Percentiles rank a stretch among this genome's conserved stretches.
These are phyloP conservation scores for Paguma larvata DNA, from an alignment of 2,797 vertebrate genomes.

Conservation along the genomic window DNA sequence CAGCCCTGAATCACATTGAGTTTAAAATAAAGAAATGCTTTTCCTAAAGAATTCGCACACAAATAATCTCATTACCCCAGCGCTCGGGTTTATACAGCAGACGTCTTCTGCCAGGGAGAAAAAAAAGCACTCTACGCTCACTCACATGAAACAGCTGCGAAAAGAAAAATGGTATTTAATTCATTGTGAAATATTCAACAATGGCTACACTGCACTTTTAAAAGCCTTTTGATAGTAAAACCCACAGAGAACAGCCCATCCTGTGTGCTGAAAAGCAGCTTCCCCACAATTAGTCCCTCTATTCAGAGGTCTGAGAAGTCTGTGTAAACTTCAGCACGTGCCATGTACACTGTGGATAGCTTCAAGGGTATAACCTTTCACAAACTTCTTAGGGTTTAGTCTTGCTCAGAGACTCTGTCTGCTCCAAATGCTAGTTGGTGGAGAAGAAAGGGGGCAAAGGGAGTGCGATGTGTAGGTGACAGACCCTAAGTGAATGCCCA, in stretches of 20 bases:
- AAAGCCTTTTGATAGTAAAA: conserved; percentile 85
- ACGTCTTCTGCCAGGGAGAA: conserved; percentile 56
- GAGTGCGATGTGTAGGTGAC: neutral
- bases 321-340: conserved; percentile 84
- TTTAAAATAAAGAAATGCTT: conserved; percentile 73
- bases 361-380: conserved; percentile 74
- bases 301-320: conserved; percentile 74
- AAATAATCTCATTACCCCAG: conserved; percentile 77
- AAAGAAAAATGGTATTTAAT: conserved; percentile 76
- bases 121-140: conserved; percentile 55
- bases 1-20: conserved; percentile 53
- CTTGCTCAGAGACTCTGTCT: conserved; percentile 44
- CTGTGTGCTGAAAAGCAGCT: conserved; percentile 81
- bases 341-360: conserved; percentile 64
- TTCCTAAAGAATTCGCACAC: conserved; percentile 41
- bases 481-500: neutral
- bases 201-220: conserved; percentile 79
- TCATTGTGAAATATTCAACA: conserved; percentile 82
- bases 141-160: conserved; percentile 83
- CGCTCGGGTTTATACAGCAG: conserved; percentile 78
- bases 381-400: conserved; percentile 41
- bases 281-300: conserved; percentile 81
- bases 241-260: conserved; percentile 80
- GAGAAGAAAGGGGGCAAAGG: neutral
- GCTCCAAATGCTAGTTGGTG: fast-evolving